A percentile compares a stretch with the other conserved stretches of the same genome.
Evolutionary conservation across 1,140 invertebrate species (phyloP).

Genomic region (Oscheius sp.): DNA sequence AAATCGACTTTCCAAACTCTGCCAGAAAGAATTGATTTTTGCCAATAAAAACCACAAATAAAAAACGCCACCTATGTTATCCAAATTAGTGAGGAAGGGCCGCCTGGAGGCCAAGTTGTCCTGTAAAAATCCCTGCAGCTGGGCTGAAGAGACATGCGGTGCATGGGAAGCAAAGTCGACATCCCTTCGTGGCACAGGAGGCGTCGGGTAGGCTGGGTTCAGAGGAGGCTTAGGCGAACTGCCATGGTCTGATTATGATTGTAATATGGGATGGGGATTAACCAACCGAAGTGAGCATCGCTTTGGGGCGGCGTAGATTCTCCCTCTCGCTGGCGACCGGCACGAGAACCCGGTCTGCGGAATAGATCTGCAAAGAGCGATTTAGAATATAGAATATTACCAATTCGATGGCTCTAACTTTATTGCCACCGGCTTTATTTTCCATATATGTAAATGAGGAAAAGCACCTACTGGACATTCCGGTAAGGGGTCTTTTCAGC

Average conservation of each 20-base stretch:
- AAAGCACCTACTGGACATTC: background rate
- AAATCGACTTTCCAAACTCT: too few species aligned
- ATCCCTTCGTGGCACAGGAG: background rate
- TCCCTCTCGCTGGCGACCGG: background rate
- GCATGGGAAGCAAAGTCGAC: background rate
- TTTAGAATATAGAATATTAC: too few species aligned
- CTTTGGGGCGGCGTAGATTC: background rate
- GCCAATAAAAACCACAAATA: background rate
- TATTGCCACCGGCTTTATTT: too few species aligned
- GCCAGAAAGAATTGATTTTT: too few species aligned
- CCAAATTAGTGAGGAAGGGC: background rate
- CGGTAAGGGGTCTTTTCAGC: slow-evolving; percentile 2
- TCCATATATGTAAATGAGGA: too few species aligned
- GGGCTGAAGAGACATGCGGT: background rate
- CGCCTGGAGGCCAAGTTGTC: background rate
- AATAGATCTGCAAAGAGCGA: background rate
- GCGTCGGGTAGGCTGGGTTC: background rate
- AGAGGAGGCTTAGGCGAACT: background rate
- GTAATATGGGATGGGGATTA: background rate
- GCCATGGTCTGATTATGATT: background rate
- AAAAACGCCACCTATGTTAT: background rate
- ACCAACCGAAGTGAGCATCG: background rate
- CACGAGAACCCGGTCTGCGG: background rate
- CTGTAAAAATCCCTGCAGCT: background rate
- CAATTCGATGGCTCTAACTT: too few species aligned